Percentiles rank a stretch among this genome's conserved stretches.
These are phyloP conservation scores for Philaethria dido DNA, from an alignment of 2,888 invertebrate genomes.

Conservation along the genomic window DNA sequence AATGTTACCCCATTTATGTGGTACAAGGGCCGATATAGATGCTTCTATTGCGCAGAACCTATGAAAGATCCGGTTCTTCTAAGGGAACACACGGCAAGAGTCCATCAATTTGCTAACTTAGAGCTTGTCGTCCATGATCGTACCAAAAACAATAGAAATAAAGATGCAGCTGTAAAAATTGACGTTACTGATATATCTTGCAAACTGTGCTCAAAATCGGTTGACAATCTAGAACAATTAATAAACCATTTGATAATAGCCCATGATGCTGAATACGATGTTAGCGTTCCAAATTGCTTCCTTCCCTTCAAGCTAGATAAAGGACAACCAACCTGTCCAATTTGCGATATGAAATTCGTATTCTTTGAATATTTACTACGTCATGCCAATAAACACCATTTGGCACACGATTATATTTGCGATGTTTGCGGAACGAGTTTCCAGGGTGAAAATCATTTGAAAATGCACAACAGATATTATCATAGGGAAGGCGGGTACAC, in stretches of 20 bases:
- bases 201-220: slow-evolving; percentile 62
- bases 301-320: slow-evolving; percentile 73
- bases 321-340: slow-evolving; percentile 69
- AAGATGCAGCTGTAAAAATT: slow-evolving; percentile 76
- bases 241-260: slow-evolving; percentile 75
- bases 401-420: slow-evolving; percentile 76
- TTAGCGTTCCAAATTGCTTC: slow-evolving; percentile 71
- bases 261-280: slow-evolving; percentile 76
- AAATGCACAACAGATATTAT: slow-evolving; percentile 77
- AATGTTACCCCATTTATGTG: slow-evolving; percentile 76
- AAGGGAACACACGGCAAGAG: slow-evolving; percentile 62
- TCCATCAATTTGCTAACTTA: slow-evolving; percentile 67
- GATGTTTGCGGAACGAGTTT: slow-evolving; percentile 78
- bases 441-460: slow-evolving; percentile 76
- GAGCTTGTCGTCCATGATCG: slow-evolving; percentile 70
- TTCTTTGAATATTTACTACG: slow-evolving; percentile 75
- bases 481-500: slow-evolving; percentile 74
- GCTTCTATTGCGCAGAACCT: slow-evolving; percentile 72
- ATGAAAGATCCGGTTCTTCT: slow-evolving; percentile 66
- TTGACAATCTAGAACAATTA: slow-evolving; percentile 66
- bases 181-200: slow-evolving; percentile 70
- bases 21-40: slow-evolving; percentile 73
- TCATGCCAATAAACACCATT: slow-evolving; percentile 74
- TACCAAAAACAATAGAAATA: slow-evolving; percentile 73
- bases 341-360: slow-evolving; percentile 72